Evolutionary conservation across 2,113 vertebrate genomes (phyloP).

Genomic region (Platichthys stellatus): DNA sequence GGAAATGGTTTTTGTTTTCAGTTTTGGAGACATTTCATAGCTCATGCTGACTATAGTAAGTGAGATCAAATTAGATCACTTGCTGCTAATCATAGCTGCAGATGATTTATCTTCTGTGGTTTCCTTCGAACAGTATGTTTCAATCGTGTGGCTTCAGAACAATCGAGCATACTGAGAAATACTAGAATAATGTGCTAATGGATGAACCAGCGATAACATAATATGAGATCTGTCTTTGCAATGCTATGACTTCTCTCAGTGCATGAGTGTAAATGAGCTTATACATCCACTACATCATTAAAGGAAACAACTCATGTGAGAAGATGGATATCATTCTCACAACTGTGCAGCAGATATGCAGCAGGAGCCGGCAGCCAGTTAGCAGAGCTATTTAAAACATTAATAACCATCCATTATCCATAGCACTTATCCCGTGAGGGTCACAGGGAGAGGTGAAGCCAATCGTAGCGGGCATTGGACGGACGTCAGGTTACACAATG

Average conservation of each 20-base stretch:
- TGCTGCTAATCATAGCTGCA: not conserved
- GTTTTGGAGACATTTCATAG: not conserved
- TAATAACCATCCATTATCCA: not conserved
- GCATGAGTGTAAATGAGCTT: not conserved
- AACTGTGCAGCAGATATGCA: constrained; percentile 3
- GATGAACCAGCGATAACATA: not conserved
- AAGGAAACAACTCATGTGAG: not conserved
- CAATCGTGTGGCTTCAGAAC: not conserved
- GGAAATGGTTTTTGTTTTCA: not conserved
- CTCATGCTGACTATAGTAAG: not conserved
- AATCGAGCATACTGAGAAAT: not conserved
- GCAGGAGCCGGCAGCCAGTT: not conserved
- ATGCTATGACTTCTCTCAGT: not conserved
- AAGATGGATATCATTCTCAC: not conserved
- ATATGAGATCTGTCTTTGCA: not conserved
- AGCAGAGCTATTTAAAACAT: constrained; percentile 9
- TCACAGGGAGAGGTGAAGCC: not conserved
- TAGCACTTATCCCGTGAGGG: not conserved
- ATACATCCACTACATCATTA: not conserved
- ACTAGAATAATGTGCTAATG: not conserved
- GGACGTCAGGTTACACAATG: not conserved
- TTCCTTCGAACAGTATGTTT: not conserved
- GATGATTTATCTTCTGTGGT: not conserved
- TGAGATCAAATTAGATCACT: constrained; percentile 16
- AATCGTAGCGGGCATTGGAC: not conserved